phyloP scores from a whole-genome alignment of 2,888 invertebrate species.

The Cylloceria caligata region DNA sequence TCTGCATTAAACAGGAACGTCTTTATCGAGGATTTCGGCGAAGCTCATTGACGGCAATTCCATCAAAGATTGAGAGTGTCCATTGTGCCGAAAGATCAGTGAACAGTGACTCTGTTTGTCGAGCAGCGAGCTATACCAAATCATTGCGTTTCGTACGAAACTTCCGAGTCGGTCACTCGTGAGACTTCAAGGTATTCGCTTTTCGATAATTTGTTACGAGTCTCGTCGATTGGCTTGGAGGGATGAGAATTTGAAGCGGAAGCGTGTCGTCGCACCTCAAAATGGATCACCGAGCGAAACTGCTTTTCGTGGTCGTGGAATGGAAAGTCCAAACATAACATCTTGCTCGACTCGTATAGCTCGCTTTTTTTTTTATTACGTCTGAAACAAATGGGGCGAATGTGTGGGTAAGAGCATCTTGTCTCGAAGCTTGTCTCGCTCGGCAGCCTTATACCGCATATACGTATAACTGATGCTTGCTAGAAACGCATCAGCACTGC shows the following conservation, averaged over 20 bases:
- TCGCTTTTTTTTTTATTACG: slow-evolving; percentile 54
- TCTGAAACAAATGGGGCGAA: slow-evolving; percentile 56
- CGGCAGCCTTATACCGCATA: slow-evolving; percentile 51
- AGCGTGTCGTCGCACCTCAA: not conserved
- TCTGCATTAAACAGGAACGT: not conserved
- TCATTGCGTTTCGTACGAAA: not conserved
- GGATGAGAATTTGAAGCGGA: not conserved
- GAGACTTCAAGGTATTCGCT: not conserved
- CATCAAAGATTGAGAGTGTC: slow-evolving; percentile 5
- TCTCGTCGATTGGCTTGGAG: no score
- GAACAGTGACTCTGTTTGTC: not conserved
- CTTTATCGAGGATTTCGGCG: slow-evolving; percentile 7
- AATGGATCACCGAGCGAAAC: slow-evolving; percentile 4
- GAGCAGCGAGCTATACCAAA: not conserved
- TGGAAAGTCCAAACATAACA: not conserved
- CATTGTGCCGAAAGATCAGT: not conserved
- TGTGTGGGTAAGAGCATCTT: slow-evolving; percentile 48
- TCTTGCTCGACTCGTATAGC: slow-evolving; percentile 4
- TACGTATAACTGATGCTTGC: slow-evolving; percentile 51
- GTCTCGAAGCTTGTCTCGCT: slow-evolving; percentile 64
- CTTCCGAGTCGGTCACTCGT: not conserved
- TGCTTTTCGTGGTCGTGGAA: not conserved
- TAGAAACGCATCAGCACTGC: slow-evolving; percentile 67
- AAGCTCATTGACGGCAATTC: not conserved
- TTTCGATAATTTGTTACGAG: not conserved